Evolutionary conservation across 2,113 vertebrate genomes (phyloP).

Genomic region (Polypterus senegalus): DNA sequence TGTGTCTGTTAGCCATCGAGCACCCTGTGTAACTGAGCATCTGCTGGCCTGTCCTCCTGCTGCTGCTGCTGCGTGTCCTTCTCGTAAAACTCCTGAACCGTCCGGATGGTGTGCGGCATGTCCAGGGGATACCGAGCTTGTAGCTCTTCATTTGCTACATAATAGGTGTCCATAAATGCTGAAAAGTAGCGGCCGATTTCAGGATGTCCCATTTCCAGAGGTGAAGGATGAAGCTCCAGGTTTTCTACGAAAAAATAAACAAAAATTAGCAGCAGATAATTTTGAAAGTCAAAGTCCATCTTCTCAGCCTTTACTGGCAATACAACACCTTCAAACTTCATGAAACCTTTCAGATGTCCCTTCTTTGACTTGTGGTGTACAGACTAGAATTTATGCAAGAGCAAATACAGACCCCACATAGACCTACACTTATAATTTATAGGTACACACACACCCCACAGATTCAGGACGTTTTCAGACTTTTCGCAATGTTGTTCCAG

Average conservation of each 20-base stretch:
- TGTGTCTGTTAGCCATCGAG: no score
- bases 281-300: background rate
- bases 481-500: no score
- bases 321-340: background rate
- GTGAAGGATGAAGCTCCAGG: conserved; percentile 73
- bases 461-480: no score
- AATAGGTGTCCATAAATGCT: conserved; percentile 69
- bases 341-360: background rate
- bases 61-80: conserved; percentile 27
- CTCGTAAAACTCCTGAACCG: conserved; percentile 63
- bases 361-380: no score
- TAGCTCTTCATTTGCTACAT: conserved; percentile 76
- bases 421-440: background rate
- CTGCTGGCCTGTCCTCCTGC: conserved; percentile 14
- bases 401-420: background rate
- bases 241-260: conserved; percentile 60
- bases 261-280: background rate
- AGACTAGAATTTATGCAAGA: no score
- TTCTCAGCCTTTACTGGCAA: background rate
- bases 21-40: conserved; percentile 22
- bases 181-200: conserved; percentile 89
- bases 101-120: conserved; percentile 49
- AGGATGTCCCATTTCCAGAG: conserved; percentile 80
- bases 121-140: conserved; percentile 79
- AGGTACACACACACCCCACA: background rate